Conservation (phyloP, 2,888 invertebrate genomes). For the Galeruca laticollis region DNA sequence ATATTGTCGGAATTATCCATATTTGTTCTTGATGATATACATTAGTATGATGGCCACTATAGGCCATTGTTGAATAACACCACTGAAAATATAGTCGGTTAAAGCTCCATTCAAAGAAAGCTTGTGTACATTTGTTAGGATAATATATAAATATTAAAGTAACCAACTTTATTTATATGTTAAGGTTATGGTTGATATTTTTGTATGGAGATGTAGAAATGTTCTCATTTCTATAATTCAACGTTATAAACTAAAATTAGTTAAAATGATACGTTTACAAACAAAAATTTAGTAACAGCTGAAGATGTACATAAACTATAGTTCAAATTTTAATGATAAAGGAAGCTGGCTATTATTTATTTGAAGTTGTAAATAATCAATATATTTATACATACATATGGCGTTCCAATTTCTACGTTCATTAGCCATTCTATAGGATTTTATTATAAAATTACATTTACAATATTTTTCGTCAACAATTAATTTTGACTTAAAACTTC, state of each 20-base stretch:
- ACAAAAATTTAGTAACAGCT: background rate
- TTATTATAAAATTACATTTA: background rate
- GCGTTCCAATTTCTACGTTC: background rate
- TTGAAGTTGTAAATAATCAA: background rate
- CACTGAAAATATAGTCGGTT: background rate
- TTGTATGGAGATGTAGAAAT: background rate
- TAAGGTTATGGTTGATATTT: background rate
- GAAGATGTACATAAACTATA: background rate
- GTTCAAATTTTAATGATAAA: background rate
- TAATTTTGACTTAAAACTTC: slow-evolving; percentile 3
- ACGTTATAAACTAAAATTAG: background rate
- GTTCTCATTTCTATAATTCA: background rate
- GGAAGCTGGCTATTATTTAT: background rate
- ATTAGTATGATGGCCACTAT: background rate
- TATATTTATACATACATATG: background rate
- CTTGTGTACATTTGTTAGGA: background rate
- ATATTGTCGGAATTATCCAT: background rate
- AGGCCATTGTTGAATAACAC: background rate
- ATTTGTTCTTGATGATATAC: background rate
- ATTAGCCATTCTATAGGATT: background rate
- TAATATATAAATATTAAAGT: background rate
- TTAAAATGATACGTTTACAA: background rate
- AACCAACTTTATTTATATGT: background rate
- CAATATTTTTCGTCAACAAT: background rate
- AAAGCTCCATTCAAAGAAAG: background rate